Evolutionary conservation across 2,113 vertebrate species (phyloP).

Genomic region (Cyprinodon variegatus): DNA sequence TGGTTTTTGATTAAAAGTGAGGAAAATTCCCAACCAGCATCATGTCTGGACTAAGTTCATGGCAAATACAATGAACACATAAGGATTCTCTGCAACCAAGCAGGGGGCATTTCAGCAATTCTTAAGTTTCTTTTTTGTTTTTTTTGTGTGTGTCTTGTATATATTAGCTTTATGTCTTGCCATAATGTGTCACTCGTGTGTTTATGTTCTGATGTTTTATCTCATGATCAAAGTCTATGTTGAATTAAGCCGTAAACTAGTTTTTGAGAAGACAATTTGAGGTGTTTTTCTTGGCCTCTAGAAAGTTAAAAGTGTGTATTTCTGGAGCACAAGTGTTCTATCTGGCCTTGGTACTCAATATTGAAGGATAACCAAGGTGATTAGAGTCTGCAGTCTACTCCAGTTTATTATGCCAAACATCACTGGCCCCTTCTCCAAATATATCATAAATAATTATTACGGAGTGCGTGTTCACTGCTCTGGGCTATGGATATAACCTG

Average conservation of each 20-base stretch:
- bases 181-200: conserved; percentile 19
- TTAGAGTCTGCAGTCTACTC: conserved; percentile 57
- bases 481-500: conserved; percentile 81
- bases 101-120: no score
- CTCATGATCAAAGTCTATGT: conserved; percentile 10
- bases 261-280: conserved; percentile 13
- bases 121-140: conserved; percentile 22
- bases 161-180: conserved; percentile 22
- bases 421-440: conserved; percentile 72
- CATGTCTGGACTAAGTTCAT: background rate
- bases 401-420: conserved; percentile 70
- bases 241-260: conserved; percentile 15
- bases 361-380: conserved; percentile 57
- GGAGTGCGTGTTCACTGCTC: conserved; percentile 72
- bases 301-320: conserved; percentile 36
- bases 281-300: conserved; percentile 26
- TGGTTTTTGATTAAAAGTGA: background rate
- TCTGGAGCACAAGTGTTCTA: conserved; percentile 29
- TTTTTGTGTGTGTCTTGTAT: conserved; percentile 5
- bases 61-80: background rate
- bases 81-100: background rate
- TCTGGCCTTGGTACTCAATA: conserved; percentile 47
- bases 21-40: background rate
- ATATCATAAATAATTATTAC: conserved; percentile 82
- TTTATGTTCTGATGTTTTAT: conserved; percentile 32